Conservation (phyloP, 2,797 vertebrate species). For the Pipistrellus nathusii region DNA sequence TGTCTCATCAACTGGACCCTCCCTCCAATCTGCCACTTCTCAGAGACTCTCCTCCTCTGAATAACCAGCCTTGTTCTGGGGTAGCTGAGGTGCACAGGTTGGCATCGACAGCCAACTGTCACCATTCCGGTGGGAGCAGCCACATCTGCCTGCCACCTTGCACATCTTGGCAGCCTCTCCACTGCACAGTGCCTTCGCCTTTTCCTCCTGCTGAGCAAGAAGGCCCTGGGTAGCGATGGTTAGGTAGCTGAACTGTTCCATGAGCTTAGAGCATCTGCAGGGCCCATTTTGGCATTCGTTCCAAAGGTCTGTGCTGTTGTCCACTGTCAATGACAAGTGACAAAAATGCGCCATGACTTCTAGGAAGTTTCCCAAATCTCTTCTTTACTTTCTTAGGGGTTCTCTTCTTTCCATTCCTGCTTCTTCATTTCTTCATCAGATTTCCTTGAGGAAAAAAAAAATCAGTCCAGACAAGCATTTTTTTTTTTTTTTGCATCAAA, state of each 20-base stretch:
- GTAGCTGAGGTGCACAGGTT: slow-evolving; percentile 89
- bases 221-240: slow-evolving; percentile 46
- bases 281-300: slow-evolving; percentile 76
- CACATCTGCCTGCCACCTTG: slow-evolving; percentile 53
- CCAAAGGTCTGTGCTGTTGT: slow-evolving; percentile 74
- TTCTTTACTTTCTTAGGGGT: background rate
- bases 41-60: slow-evolving; percentile 78
- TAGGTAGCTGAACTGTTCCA: slow-evolving; percentile 22
- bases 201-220: accelerated
- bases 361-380: slow-evolving; percentile 75
- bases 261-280: slow-evolving; percentile 34
- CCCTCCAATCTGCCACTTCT: slow-evolving; percentile 84
- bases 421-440: background rate
- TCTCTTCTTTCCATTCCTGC: background rate
- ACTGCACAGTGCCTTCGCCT: background rate
- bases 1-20: slow-evolving; percentile 71
- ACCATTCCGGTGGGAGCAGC: slow-evolving; percentile 71
- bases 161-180: background rate
- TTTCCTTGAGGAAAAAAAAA: slow-evolving; percentile 51
- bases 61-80: slow-evolving; percentile 87
- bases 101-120: slow-evolving; percentile 82
- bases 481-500: slow-evolving; percentile 41
- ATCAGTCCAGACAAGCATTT: slow-evolving; percentile 34
- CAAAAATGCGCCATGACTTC: slow-evolving; percentile 74
- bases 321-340: slow-evolving; percentile 81